Evolutionary conservation across 2,888 invertebrate species (phyloP), one percentile per base, ranked within the genome.

Genomic region (Tipula confusa): DNA sequence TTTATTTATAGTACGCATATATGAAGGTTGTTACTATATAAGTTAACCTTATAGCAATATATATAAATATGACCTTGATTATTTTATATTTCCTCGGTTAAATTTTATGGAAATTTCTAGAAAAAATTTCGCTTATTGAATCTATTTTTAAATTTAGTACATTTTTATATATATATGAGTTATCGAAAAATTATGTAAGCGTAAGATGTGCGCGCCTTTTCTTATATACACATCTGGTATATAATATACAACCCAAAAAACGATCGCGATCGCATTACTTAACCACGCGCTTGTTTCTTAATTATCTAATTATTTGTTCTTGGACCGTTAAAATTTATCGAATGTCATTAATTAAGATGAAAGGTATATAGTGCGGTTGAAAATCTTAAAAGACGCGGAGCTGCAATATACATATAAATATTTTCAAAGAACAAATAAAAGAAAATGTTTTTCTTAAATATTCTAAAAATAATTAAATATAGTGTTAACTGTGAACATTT

Each of bases 381-480:
- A 24, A 9, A 3, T 7, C 64, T 24, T 24, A 24, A 9, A 24
- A 24, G 6, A 64, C 18, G 64, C 64, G n/a, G n/a, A n/a, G n/a
- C n/a, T n/a, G 24, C 64, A 64, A 64, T 64, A 24, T 24, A 64
- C n/a, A n/a, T n/a, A n/a, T n/a, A n/a, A n/a, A n/a, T n/a, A n/a
- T n/a, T 64, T 9, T 64, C 3, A 24, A 64, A 64, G 64, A 24
- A 64, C 9, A 64, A 64, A 24, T 64, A 64, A 64, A 64, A 24
- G 64, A 64, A 64, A 64, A 64, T 64, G 24, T 64, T 64, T 64
- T 18, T 64, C 9, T 64, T 64, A 64, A 64, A 7, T 6, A 43
- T 64, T 64, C 64, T 64, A 64, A 64, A 64, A 64, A 64, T 64
- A 64, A 64, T 64, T 64, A 64, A 64, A 64, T 64, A 24, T n/a